Evolutionary conservation across 2,888 invertebrate genomes (phyloP).

Genomic region (Ariolimax columbianus): DNA sequence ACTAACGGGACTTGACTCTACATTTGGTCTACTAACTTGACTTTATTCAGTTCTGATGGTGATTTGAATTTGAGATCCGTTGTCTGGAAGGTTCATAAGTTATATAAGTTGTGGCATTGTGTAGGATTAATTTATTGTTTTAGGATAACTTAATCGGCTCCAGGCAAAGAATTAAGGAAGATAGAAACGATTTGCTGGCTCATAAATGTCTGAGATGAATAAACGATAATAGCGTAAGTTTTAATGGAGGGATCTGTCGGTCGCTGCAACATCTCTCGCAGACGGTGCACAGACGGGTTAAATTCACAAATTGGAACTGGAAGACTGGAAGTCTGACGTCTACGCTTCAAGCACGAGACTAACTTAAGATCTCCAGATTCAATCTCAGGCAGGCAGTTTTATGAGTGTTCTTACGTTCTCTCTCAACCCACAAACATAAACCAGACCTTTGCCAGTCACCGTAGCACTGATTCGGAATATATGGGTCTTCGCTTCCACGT

Average conservation of each 20-base stretch:
- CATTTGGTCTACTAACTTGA: too few species aligned
- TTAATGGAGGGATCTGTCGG: constrained; percentile 2
- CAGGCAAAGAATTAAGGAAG: constrained; percentile 1
- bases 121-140: not conserved
- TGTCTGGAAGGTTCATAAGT: not conserved
- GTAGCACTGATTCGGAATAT: not conserved
- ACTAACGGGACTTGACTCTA: too few species aligned
- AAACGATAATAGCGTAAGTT: not conserved
- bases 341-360: not conserved
- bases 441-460: not conserved
- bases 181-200: constrained; percentile 12
- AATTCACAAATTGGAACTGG: not conserved
- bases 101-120: not conserved
- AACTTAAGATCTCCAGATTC: not conserved
- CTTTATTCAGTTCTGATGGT: too few species aligned
- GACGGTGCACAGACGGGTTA: not conserved
- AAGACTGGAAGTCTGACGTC: constrained; percentile 7
- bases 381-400: constrained; percentile 14
- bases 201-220: constrained; percentile 25
- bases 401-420: constrained; percentile 12
- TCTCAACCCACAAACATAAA: not conserved
- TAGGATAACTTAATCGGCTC: not conserved
- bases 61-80: too few species aligned
- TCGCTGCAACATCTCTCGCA: not conserved
- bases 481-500: not conserved